Evolutionary conservation across 2,888 invertebrate species (phyloP).

Genomic region (Torymus auratus): DNA sequence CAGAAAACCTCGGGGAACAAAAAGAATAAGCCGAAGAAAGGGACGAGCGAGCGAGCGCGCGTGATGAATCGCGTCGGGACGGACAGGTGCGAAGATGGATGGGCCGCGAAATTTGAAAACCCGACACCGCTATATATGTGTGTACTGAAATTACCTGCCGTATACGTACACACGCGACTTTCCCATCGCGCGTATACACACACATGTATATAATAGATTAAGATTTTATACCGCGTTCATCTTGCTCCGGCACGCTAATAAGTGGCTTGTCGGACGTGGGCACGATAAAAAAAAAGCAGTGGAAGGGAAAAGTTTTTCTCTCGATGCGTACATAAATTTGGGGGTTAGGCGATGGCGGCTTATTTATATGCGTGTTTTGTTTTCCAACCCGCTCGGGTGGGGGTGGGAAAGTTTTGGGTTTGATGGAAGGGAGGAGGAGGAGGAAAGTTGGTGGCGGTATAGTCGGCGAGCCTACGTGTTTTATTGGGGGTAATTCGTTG

Average conservation of each 20-base stretch:
- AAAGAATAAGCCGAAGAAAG: background rate
- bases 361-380: conserved; percentile 8
- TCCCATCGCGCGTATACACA: background rate
- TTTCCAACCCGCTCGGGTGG: background rate
- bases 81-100: conserved; percentile 58
- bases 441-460: no score
- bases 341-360: background rate
- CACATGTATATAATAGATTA: background rate
- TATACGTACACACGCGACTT: conserved; percentile 8
- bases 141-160: conserved; percentile 21
- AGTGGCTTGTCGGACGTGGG: conserved; percentile 20
- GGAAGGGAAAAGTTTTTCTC: conserved; percentile 21
- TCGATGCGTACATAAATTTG: conserved; percentile 34
- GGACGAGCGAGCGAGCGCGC: background rate
- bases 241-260: conserved; percentile 24
- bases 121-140: background rate
- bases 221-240: conserved; percentile 39
- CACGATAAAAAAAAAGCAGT: conserved; percentile 14
- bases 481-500: no score
- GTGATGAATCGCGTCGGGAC: conserved; percentile 54
- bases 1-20: background rate
- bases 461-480: no score
- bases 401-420: background rate
- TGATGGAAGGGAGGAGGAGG: no score
- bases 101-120: conserved; percentile 31